Evolutionary conservation across 2,888 invertebrate species (phyloP).

Genomic region (Frankliniella fusca): DNA sequence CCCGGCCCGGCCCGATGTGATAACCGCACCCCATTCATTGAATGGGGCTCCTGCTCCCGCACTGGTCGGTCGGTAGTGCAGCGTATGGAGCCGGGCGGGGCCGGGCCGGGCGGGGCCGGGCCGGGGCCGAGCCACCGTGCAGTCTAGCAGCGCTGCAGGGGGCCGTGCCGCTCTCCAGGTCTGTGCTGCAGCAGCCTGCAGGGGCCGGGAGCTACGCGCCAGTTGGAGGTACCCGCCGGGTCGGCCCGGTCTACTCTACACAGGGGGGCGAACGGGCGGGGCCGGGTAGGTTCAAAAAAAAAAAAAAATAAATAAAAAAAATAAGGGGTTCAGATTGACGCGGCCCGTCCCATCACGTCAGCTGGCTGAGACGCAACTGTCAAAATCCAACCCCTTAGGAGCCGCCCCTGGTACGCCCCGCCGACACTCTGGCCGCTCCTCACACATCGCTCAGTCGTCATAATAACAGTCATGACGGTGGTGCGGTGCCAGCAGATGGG

Average conservation of each 20-base stretch:
- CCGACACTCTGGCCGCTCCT: background rate
- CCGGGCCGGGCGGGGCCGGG: background rate
- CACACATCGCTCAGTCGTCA: background rate
- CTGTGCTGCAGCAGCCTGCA: too few species aligned
- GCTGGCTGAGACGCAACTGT: too few species aligned
- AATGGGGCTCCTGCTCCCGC: background rate
- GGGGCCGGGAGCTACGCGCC: too few species aligned
- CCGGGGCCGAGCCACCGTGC: background rate
- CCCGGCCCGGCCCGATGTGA: background rate
- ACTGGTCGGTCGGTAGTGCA: too few species aligned
- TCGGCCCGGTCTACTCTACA: too few species aligned
- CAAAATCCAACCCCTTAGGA: background rate
- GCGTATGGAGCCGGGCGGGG: too few species aligned
- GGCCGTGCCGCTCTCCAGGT: background rate
- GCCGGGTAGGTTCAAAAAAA: too few species aligned
- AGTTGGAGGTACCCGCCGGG: background rate
- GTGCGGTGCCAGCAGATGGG: background rate
- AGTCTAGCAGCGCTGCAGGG: background rate
- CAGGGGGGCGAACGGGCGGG: too few species aligned
- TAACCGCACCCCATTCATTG: background rate
- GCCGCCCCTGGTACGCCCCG: background rate
- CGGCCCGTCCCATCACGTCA: too few species aligned
- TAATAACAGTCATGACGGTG: background rate
- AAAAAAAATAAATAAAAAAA: too few species aligned
- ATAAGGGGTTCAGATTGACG: too few species aligned